phyloP scores from a whole-genome alignment of 2,888 invertebrate genomes.

The Anodontia alba region DNA sequence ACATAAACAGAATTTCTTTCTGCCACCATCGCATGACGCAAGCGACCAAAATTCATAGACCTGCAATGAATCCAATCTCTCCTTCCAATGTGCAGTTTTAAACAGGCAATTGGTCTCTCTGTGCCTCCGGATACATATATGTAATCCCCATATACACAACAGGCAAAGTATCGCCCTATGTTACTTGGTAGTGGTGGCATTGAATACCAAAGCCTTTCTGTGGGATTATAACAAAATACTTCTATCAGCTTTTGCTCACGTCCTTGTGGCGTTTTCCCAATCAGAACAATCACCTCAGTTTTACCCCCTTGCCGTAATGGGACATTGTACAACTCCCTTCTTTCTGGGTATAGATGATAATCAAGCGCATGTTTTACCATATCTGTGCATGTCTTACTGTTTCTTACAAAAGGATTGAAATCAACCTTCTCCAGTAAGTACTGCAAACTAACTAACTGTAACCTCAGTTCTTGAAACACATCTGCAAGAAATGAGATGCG shows the following conservation, averaged over 20 bases:
- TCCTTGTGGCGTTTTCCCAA: constrained; percentile 62
- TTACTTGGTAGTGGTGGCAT: constrained; percentile 59
- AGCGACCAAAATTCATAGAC: constrained; percentile 61
- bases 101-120: constrained; percentile 58
- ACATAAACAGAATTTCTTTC: constrained; percentile 58
- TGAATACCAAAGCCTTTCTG: constrained; percentile 61
- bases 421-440: constrained; percentile 63
- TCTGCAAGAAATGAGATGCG: constrained; percentile 57
- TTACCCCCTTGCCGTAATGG: constrained; percentile 54
- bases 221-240: constrained; percentile 61
- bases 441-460: constrained; percentile 63
- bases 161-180: constrained; percentile 62
- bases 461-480: constrained; percentile 60
- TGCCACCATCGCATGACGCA: constrained; percentile 60
- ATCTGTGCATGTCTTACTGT: constrained; percentile 48
- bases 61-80: constrained; percentile 64
- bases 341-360: constrained; percentile 60
- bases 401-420: constrained; percentile 54
- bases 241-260: constrained; percentile 61
- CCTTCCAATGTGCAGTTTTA: constrained; percentile 57
- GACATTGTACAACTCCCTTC: constrained; percentile 50
- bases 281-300: constrained; percentile 60
- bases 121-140: constrained; percentile 63
- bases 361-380: constrained; percentile 59
- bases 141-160: constrained; percentile 62